Percentiles rank a stretch among this genome's conserved stretches.
Conservation (phyloP, 2,113 vertebrate genomes). For the Leptocoma aspasia region DNA sequence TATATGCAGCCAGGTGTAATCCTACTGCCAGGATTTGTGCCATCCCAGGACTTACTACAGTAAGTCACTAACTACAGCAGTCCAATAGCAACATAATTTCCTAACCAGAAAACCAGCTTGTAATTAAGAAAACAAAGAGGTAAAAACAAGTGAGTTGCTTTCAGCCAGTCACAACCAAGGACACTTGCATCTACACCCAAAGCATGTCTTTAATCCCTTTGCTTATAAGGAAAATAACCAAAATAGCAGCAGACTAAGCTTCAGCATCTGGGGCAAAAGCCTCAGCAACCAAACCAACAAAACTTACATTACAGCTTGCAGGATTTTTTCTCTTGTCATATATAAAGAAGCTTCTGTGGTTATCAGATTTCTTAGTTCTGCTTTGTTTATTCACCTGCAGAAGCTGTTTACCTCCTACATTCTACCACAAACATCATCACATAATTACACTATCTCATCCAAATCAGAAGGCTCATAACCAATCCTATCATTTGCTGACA, state of each 20-base stretch:
- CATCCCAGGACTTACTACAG: not conserved
- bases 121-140: constrained; percentile 25
- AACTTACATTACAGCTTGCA: not conserved
- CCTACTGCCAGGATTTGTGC: not conserved
- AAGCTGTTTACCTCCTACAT: constrained; percentile 45
- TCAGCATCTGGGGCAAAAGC: not conserved
- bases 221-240: not conserved
- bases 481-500: constrained; percentile 20
- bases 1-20: not conserved
- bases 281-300: not conserved
- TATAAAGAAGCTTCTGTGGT: not conserved
- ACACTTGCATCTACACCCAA: not conserved
- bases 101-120: constrained; percentile 1
- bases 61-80: not conserved
- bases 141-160: not conserved
- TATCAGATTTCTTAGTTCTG: not conserved
- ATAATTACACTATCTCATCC: constrained; percentile 13
- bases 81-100: not conserved
- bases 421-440: constrained; percentile 18
- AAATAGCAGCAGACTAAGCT: not conserved
- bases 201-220: not conserved
- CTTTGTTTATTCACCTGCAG: constrained; percentile 48
- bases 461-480: constrained; percentile 29
- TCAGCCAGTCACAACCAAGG: not conserved
- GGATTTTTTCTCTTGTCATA: not conserved